A percentile compares a stretch with the other conserved stretches of the same genome.
These are phyloP conservation scores for roundworm (Caenorhabditis elegans) DNA, from an alignment of 1,140 invertebrate species.

Conservation along the genomic window WBcel235 BX284606.5:778501-779000, in stretches of 20 bases:
- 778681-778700: constrained; percentile 74
- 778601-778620: constrained; percentile 54
- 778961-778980: constrained; percentile 68
- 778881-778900: constrained; percentile 70
- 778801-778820: constrained; percentile 67
- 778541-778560: constrained; percentile 56
- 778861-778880: constrained; percentile 67
- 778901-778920: constrained; percentile 61
- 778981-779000: constrained; percentile 68
- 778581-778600: constrained; percentile 66
- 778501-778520: constrained; percentile 63
- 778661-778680: constrained; percentile 70
- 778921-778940: constrained; percentile 67
- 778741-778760: constrained; percentile 69
- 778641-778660: too few species aligned
- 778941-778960: constrained; percentile 65
- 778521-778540: constrained; percentile 65
- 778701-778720: constrained; percentile 69
- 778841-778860: constrained; percentile 64
- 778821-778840: constrained; percentile 66
- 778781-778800: constrained; percentile 66
- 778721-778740: constrained; percentile 68
- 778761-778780: constrained; percentile 67
- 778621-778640: background rate
- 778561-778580: constrained; percentile 64